These are phyloP conservation scores for Leptinotarsa juncta DNA, from an alignment of 2,888 invertebrate species.

Conservation along the genomic window DNA sequence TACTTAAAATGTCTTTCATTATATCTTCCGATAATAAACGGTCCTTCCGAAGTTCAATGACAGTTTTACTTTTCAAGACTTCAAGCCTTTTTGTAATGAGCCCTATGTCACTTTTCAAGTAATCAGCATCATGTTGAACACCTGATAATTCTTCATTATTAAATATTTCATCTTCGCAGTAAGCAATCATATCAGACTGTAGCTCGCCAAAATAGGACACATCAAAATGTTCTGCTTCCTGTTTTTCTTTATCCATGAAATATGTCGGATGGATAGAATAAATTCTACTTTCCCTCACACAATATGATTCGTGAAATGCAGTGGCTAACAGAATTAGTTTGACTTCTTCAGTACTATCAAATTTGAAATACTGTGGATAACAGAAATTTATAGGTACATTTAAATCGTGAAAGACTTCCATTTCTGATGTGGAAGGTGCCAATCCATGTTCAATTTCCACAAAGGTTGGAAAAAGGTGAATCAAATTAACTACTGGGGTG, in stretches of 20 bases:
- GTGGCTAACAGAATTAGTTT: slow-evolving; percentile 20
- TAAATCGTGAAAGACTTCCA: slow-evolving; percentile 43
- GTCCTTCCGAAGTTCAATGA: slow-evolving; percentile 27
- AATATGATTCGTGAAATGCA: slow-evolving; percentile 31
- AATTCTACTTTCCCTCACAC: slow-evolving; percentile 24
- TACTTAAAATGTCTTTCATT: slow-evolving; percentile 35
- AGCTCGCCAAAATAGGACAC: slow-evolving; percentile 15
- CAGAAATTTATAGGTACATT: slow-evolving; percentile 49
- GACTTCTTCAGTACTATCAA: slow-evolving; percentile 33
- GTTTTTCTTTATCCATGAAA: slow-evolving; percentile 28
- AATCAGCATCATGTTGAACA: slow-evolving; percentile 16
- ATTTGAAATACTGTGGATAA: slow-evolving; percentile 48
- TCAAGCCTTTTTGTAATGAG: slow-evolving; percentile 20
- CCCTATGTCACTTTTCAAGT: background rate
- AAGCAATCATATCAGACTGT: slow-evolving; percentile 23
- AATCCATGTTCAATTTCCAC: slow-evolving; percentile 68
- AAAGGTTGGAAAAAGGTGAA: slow-evolving; percentile 70
- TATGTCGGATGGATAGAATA: slow-evolving; percentile 4
- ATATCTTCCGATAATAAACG: slow-evolving; percentile 36
- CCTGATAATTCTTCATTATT: slow-evolving; percentile 12
- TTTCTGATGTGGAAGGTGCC: slow-evolving; percentile 55
- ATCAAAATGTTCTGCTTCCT: slow-evolving; percentile 26
- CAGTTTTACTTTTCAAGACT: slow-evolving; percentile 22
- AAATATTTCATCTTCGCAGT: background rate
- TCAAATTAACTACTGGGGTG: slow-evolving; percentile 56